These are phyloP conservation scores for Toxotes lorentzi DNA, from an alignment of 2,797 vertebrate genomes.

Conservation along the genomic window DNA sequence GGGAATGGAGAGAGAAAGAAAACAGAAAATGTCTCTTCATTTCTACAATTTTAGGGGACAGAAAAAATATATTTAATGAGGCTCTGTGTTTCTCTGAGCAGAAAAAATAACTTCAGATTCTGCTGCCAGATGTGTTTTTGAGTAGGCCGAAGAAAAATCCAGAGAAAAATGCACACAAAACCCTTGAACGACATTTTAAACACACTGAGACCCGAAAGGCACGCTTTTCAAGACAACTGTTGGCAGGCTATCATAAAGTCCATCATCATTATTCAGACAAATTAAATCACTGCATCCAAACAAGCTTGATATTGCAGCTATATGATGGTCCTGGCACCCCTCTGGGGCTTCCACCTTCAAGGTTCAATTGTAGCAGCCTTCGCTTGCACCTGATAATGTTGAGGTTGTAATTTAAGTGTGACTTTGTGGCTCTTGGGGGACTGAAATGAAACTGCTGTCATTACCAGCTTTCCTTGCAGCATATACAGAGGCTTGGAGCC, in stretches of 20 bases:
- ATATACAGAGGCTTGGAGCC: constrained; percentile 19
- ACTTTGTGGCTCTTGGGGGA: constrained; percentile 50
- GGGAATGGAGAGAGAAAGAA: constrained; percentile 46
- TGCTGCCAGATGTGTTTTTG: constrained; percentile 43
- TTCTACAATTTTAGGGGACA: constrained; percentile 58
- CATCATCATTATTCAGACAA: constrained; percentile 36
- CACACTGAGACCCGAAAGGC: constrained; percentile 19
- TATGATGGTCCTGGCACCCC: constrained; percentile 21
- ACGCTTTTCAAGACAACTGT: constrained; percentile 31
- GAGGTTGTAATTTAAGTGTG: constrained; percentile 53
- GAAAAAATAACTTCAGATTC: constrained; percentile 20
- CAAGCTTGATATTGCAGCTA: constrained; percentile 21
- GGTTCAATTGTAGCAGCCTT: constrained; percentile 27
- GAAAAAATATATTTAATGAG: constrained; percentile 60
- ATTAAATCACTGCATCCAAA: constrained; percentile 40
- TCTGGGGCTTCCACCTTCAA: constrained; percentile 17
- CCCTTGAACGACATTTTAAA: constrained; percentile 37
- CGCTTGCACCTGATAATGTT: constrained; percentile 36
- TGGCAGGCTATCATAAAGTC: constrained; percentile 35
- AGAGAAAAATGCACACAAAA: constrained; percentile 30
- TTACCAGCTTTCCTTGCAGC: constrained; percentile 35
- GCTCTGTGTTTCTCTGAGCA: constrained; percentile 42
- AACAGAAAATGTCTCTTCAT: constrained; percentile 50
- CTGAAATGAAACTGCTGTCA: constrained; percentile 48
- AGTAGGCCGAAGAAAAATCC: constrained; percentile 11